Evolutionary conservation across 2,113 vertebrate species (phyloP).

Genomic region (Pluvialis apricaria): DNA sequence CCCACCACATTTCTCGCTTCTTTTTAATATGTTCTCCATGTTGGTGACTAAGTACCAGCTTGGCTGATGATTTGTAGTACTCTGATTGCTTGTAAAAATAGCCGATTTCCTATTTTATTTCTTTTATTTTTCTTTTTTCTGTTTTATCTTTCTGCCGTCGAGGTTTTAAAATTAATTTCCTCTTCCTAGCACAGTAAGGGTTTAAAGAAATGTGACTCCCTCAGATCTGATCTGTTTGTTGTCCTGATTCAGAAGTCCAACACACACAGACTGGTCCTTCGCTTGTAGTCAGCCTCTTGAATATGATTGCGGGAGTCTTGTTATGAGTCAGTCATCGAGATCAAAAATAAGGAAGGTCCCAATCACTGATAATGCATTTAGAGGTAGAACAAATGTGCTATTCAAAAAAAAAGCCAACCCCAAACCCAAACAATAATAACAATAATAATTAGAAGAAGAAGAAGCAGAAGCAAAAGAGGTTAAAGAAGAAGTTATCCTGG

Average conservation of each 20-base stretch:
- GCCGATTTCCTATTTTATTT: not conserved
- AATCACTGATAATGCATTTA: rapidly evolving
- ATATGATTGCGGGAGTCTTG: not conserved
- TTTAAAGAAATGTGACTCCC: not conserved
- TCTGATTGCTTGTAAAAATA: not conserved
- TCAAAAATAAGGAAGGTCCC: not conserved
- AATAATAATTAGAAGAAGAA: not conserved
- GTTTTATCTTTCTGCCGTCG: not conserved
- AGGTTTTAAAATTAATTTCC: not conserved
- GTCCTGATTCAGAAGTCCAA: not conserved
- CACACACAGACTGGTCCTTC: not conserved
- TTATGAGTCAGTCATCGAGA: not conserved
- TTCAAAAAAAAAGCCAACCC: not conserved
- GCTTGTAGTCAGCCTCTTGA: not conserved
- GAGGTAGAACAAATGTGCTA: not conserved
- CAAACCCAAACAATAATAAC: not conserved
- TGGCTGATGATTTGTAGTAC: not conserved
- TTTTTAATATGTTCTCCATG: not conserved
- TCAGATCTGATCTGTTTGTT: not conserved
- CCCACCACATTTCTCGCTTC: not conserved
- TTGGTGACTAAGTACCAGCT: not conserved
- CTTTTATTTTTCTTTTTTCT: slow-evolving; percentile 2
- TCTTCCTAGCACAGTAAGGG: not conserved
- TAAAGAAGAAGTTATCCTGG: not conserved
- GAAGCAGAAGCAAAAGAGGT: not conserved